Conservation (phyloP, 2,888 invertebrate species). For the Luperina nickerlii region DNA sequence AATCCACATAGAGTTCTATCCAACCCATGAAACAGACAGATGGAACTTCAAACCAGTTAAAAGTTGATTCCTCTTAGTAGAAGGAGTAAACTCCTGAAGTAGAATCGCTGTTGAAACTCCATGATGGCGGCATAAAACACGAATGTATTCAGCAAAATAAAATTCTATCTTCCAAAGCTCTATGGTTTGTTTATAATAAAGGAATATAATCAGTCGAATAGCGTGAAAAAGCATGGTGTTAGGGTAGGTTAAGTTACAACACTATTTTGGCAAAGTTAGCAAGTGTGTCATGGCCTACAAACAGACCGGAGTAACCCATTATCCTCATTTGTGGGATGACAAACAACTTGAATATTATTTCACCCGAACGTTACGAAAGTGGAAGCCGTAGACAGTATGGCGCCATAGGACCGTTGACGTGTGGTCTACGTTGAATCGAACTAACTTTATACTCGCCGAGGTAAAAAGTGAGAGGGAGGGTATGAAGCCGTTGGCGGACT, state of each 20-base stretch:
- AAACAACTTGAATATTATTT: slow-evolving; percentile 31
- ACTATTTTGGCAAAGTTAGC: slow-evolving; percentile 42
- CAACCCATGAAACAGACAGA: neutral
- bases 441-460: neutral
- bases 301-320: slow-evolving; percentile 24
- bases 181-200: neutral
- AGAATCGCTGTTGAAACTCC: slow-evolving; percentile 4
- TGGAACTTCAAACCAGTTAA: slow-evolving; percentile 22
- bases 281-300: slow-evolving; percentile 43
- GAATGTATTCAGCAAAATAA: no score
- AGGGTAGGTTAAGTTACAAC: slow-evolving; percentile 39
- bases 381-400: slow-evolving; percentile 34
- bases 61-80: slow-evolving; percentile 25
- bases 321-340: slow-evolving; percentile 42
- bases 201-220: neutral
- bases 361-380: slow-evolving; percentile 14
- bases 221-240: slow-evolving; percentile 10
- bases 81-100: slow-evolving; percentile 17
- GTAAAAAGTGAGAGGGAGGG: neutral
- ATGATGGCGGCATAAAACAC: slow-evolving; percentile 16
- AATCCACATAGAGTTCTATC: neutral
- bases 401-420: slow-evolving; percentile 1
- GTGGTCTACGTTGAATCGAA: slow-evolving; percentile 13
- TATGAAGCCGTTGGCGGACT: neutral
- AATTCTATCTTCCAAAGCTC: no score